Evolutionary conservation across 2,888 invertebrate genomes (phyloP).

Genomic region (Scaptodrosophila latifasciaeformis): DNA sequence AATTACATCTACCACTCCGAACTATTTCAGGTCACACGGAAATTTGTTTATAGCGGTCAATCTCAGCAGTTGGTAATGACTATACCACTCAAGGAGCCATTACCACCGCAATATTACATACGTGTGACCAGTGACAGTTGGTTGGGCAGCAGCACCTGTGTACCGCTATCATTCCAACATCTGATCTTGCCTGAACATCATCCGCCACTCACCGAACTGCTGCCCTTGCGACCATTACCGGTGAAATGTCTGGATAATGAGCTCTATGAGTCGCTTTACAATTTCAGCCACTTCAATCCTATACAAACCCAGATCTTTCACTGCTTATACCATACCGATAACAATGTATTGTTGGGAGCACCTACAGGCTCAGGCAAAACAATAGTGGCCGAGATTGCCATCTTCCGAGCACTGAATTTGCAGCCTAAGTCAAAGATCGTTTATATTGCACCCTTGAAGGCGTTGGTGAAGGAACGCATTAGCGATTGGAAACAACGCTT

Average conservation of each 20-base stretch:
- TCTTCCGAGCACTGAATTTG: conserved; percentile 91
- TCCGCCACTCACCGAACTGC: conserved; percentile 93
- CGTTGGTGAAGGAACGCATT: conserved; percentile 96
- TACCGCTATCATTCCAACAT: conserved; percentile 86
- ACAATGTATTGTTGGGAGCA: conserved; percentile 94
- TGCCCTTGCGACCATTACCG: conserved; percentile 93
- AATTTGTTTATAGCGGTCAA: conserved; percentile 82
- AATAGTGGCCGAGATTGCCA: conserved; percentile 97
- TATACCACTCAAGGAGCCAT: conserved; percentile 92
- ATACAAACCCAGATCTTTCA: conserved; percentile 99
- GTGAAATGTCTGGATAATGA: conserved; percentile 87
- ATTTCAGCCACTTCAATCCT: conserved; percentile 97
- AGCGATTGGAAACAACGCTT: conserved; percentile 94
- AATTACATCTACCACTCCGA: conserved; percentile 98
- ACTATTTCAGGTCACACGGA: conserved; percentile 79
- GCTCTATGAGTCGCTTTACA: conserved; percentile 87
- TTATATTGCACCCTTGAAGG: conserved; percentile 98
- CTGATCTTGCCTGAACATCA: conserved; percentile 93
- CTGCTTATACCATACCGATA: conserved; percentile 94
- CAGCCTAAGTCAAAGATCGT: conserved; percentile 91
- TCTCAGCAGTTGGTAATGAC: conserved; percentile 93
- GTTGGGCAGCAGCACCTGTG: conserved; percentile 78
- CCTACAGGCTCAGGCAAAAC: conserved; percentile 95
- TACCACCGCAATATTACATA: conserved; percentile 94
- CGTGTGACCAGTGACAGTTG: conserved; percentile 88